Evolutionary conservation across 2,888 invertebrate genomes (phyloP), one percentile per base, ranked within the genome.

Genomic region (Xanthia togata): DNA sequence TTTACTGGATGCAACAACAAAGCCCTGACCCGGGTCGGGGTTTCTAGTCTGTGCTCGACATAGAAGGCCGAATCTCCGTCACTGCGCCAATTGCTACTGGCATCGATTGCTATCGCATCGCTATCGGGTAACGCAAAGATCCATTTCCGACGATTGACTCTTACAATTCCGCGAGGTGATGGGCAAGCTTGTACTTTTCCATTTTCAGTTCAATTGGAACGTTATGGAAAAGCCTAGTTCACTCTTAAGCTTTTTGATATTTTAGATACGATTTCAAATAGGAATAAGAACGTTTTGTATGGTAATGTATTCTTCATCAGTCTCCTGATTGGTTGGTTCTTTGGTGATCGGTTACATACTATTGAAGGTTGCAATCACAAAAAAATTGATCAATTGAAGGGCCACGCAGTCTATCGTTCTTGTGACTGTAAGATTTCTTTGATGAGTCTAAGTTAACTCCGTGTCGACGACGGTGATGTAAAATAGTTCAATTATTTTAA

Each of bases 131-230:
- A 41, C 38, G 67, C 57, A 57, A 62, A 77, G 83, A 69, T 72
- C 70, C 71, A 85, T 83, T 85, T 82, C 73, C 83, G 65, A 60
- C 41, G 60, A 68, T 44, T 71, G 50, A 85, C 67, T 73, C 60
- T 70, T 60, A 76, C 59, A 82, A 76, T 85, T 64, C 20, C 14
- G 41, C n/a, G 44, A 72, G 41, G 31, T 70, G 35, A 72, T 81
- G 5, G 53, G 47, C 50, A 26, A n/a, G 62, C 31, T 55, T 20
- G 64, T 53, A 38, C 41, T 68, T 31, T 84, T 35, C 50, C 12
- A 73, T 70, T 81, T 70, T 55, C 67, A 55, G 35, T 70, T 73
- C 0, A 63, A 73, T 68, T 70, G 38, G 31, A 73, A 35, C n/a
- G 59, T 68, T 79, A 68, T 35, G n/a, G 41, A 23, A 20, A 44